A percentile compares a stretch with the other conserved stretches of the same genome.
Evolutionary conservation across 2,797 vertebrate species (phyloP).

Genomic region (Anniella stebbinsi): DNA sequence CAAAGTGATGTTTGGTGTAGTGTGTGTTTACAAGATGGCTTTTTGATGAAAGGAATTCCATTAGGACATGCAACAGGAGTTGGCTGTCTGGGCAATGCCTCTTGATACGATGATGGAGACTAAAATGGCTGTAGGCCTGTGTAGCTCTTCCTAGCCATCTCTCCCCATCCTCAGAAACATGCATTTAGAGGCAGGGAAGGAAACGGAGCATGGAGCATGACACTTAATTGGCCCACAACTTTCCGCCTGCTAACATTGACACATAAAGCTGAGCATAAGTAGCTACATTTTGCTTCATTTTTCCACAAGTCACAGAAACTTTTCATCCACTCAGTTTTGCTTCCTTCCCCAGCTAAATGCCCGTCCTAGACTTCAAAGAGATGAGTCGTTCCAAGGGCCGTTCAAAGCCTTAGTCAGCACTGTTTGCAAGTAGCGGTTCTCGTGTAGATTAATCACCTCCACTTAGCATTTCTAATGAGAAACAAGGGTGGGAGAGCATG

Average conservation of each 20-base stretch:
- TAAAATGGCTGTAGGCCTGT: no score
- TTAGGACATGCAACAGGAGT: no score
- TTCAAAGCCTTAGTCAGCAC: conserved; percentile 43
- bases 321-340: background rate
- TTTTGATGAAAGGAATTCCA: no score
- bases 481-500: background rate
- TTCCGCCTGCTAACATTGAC: background rate
- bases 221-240: background rate
- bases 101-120: no score
- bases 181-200: no score
- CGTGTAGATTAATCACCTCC: conserved; percentile 48
- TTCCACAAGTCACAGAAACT: background rate
- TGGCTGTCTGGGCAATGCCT: no score
- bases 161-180: no score
- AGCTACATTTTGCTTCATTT: no score
- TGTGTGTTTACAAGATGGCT: no score
- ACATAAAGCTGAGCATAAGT: background rate
- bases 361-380: background rate
- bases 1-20: no score
- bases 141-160: no score
- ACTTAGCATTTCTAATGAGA: conserved; percentile 38
- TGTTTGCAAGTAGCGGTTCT: conserved; percentile 12
- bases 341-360: background rate
- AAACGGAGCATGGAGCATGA: no score
- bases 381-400: background rate